Base-by-base conservation (phyloP, 1,140 invertebrate genomes). In the Lordiphosa stackelbergi region DNA sequence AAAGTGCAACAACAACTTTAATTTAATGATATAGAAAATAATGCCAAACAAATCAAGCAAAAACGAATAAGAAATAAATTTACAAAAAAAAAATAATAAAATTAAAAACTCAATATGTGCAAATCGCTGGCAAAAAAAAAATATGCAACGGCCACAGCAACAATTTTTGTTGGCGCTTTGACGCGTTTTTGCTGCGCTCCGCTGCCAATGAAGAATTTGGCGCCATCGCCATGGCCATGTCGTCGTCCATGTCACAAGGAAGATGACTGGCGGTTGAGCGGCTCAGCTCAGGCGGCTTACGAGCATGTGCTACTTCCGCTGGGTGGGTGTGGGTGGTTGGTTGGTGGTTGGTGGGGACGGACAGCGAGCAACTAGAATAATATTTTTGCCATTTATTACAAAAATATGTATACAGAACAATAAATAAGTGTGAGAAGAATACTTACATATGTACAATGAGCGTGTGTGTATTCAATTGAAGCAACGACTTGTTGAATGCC, bases 1-100 rank as follows among this genome's bases (percentile, higher is more conserved):
- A 38, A 43, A 19, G 28, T 58, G 28, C 57, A 36, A 53, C 60
- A 60, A 58, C 41, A 73, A 73, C 75, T 81, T 79, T 75, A 74
- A 72, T 75, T 75, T 75, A 83, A 77, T 75, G 45, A 83, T 75
- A 77, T 65, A 57, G 51, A 71, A 81, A 70, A 69, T 70, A 75
- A 75, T 77, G 74, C 53, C 66, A 74, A 79, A 53, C 75, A 81
- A 72, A 75, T 72, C 66, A 71, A 79, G 66, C 66, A 58, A 61
- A 36, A 36, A 47, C 40, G 13, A 45, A 53, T 36, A 40, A 40
- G 8, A 9, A 47, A 12, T 19, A 45, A 42, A n/a, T 7, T 35
- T 8, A 11, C 2, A 46, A 56, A 59, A 55, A 56, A 59, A 55
- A 47, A 42, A 53, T 64, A 57, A 52, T 66, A 53, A 53, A 56